Evolutionary conservation across 2,888 invertebrate species (phyloP).

Genomic region (Drosophila pseudotalamancana): DNA sequence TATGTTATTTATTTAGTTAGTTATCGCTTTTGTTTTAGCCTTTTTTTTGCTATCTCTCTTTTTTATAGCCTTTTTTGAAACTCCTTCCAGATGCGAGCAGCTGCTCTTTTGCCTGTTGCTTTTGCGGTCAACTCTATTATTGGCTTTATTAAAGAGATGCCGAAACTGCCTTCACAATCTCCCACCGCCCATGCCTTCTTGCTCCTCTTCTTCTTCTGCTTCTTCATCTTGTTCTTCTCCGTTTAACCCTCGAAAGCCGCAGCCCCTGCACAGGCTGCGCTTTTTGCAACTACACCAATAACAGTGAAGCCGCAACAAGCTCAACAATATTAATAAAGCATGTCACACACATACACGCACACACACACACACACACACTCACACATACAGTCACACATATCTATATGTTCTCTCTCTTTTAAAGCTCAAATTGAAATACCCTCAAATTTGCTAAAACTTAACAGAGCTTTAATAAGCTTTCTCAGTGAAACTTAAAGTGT

Average conservation of each 20-base stretch:
- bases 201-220: background rate
- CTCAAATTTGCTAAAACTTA: background rate
- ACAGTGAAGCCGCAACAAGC: slow-evolving; percentile 23
- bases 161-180: background rate
- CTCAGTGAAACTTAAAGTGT: no score
- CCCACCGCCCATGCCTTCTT: background rate
- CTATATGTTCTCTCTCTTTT: no score
- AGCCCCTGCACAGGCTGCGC: slow-evolving; percentile 23
- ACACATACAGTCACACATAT: background rate
- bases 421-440: background rate
- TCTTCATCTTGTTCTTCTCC: background rate
- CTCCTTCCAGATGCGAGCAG: slow-evolving; percentile 19
- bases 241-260: no score
- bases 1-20: slow-evolving; percentile 79
- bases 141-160: slow-evolving; percentile 37
- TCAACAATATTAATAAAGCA: slow-evolving; percentile 40
- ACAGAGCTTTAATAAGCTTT: no score
- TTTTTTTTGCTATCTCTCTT: background rate
- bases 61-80: background rate
- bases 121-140: slow-evolving; percentile 53
- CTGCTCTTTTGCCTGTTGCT: slow-evolving; percentile 43
- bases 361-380: background rate
- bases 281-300: slow-evolving; percentile 13
- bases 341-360: slow-evolving; percentile 10
- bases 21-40: slow-evolving; percentile 62